These are phyloP conservation scores for Ispidina lecontei DNA, from an alignment of 2,797 vertebrate species.

Conservation along the genomic window DNA sequence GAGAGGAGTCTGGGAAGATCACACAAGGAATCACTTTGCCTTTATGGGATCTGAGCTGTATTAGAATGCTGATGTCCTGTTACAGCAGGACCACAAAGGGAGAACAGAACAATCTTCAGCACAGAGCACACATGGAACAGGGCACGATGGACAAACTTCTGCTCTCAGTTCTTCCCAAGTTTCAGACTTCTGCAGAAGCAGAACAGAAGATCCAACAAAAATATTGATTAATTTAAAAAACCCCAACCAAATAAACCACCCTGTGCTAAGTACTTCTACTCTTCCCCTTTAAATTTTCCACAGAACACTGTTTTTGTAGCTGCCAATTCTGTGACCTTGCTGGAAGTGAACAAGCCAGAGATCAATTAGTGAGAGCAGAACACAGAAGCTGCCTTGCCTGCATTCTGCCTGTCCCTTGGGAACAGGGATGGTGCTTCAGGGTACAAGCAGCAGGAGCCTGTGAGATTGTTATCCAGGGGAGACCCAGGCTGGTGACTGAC, in stretches of 20 bases:
- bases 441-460: slow-evolving; percentile 12
- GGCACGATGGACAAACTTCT: background rate
- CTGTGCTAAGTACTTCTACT: background rate
- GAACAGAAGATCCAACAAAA: background rate
- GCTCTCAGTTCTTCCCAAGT: background rate
- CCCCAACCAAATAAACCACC: background rate
- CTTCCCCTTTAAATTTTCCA: slow-evolving; percentile 49
- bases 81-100: background rate
- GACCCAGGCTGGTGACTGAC: background rate
- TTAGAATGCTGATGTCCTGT: background rate
- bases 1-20: background rate
- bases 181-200: slow-evolving; percentile 27
- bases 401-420: background rate
- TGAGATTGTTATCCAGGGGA: slow-evolving; percentile 32
- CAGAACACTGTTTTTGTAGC: background rate
- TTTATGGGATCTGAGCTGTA: background rate
- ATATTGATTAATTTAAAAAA: background rate
- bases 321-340: slow-evolving; percentile 65
- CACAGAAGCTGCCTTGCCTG: slow-evolving; percentile 22
- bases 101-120: background rate
- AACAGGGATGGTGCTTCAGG: slow-evolving; percentile 25
- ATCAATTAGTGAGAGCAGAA: slow-evolving; percentile 68
- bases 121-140: background rate
- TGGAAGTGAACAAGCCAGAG: slow-evolving; percentile 68
- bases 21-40: background rate